phyloP scores from a whole-genome alignment of 2,888 invertebrate genomes.

The Cordilura impudica region DNA sequence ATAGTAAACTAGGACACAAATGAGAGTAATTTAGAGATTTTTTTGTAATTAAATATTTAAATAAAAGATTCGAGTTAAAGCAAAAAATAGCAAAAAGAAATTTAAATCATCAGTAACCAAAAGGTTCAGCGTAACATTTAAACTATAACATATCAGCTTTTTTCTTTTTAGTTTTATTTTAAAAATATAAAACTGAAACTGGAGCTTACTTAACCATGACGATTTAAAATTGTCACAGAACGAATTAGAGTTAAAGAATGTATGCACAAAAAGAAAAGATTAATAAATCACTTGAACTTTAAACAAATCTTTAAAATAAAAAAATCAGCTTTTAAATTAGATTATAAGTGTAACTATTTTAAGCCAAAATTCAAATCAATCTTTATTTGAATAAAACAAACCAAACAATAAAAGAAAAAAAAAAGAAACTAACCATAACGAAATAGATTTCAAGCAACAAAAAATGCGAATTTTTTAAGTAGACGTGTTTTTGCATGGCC shows the following conservation, averaged over 20 bases:
- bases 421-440: conserved; percentile 3
- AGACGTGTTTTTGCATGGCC: conserved; percentile 22
- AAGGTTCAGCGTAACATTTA: too few species aligned
- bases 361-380: conserved; percentile 18
- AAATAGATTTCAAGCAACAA: neutral
- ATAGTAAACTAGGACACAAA: too few species aligned
- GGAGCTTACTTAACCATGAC: conserved; percentile 14
- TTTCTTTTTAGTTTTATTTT: too few species aligned
- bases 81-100: neutral
- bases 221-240: conserved; percentile 5
- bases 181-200: neutral
- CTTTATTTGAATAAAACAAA: neutral
- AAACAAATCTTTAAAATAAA: conserved; percentile 3
- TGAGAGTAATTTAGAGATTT: neutral
- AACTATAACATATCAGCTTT: too few species aligned
- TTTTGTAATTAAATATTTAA: conserved; percentile 8
- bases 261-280: neutral
- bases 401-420: neutral
- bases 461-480: neutral
- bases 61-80: neutral
- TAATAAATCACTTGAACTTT: conserved; percentile 29
- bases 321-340: neutral
- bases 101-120: too few species aligned
- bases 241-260: neutral
- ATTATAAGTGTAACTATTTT: conserved; percentile 4